phyloP scores from a whole-genome alignment of 2,888 invertebrate genomes.

The Rhorus exstirpatorius region DNA sequence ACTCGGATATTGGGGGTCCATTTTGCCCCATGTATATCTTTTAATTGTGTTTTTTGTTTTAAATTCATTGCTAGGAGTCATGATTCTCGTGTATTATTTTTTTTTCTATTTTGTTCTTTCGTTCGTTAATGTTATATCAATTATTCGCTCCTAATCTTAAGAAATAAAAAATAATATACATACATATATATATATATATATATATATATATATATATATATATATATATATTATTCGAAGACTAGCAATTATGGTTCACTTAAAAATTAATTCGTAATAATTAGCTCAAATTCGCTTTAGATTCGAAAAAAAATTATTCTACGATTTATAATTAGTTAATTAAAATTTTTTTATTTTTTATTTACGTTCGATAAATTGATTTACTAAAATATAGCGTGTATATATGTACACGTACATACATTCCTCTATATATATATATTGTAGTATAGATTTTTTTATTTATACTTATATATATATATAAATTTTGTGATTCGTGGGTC shows the following conservation, averaged over 20 bases:
- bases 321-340: slow-evolving; percentile 22
- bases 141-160: slow-evolving; percentile 54
- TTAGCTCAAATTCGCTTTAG: slow-evolving; percentile 75
- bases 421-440: slow-evolving; percentile 73
- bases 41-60: no score
- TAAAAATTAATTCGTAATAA: slow-evolving; percentile 74
- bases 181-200: slow-evolving; percentile 35
- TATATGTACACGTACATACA: slow-evolving; percentile 69
- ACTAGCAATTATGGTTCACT: slow-evolving; percentile 82
- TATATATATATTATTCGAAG: slow-evolving; percentile 76
- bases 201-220: slow-evolving; percentile 45
- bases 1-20: no score
- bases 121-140: slow-evolving; percentile 12
- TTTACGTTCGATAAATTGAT: slow-evolving; percentile 76
- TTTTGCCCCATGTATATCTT: no score
- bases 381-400: slow-evolving; percentile 80
- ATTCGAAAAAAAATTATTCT: slow-evolving; percentile 66
- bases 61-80: no score
- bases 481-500: slow-evolving; percentile 72
- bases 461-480: slow-evolving; percentile 25
- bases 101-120: slow-evolving; percentile 19
- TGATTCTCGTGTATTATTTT: neutral
- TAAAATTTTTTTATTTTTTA: slow-evolving; percentile 47
- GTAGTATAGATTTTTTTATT: slow-evolving; percentile 65
- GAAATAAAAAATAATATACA: no score